A percentile compares a stretch with the other conserved stretches of the same genome.
These are phyloP conservation scores for Toxotes chatareus DNA, from an alignment of 2,113 vertebrate species.

Conservation along the genomic window DNA sequence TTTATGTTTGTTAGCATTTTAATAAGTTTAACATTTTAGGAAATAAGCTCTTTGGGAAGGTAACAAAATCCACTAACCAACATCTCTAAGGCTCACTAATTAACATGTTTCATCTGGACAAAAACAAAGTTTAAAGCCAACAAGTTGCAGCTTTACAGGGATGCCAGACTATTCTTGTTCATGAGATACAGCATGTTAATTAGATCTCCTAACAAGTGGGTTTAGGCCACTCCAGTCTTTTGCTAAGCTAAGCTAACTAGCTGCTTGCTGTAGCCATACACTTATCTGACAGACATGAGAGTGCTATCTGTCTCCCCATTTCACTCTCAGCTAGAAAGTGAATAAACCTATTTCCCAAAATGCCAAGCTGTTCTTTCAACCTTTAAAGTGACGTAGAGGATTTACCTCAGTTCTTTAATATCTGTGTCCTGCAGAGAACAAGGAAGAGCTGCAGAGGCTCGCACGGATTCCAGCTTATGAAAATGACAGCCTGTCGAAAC, in stretches of 20 bases:
- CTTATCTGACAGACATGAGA: not conserved
- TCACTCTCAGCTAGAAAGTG: not conserved
- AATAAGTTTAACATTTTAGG: not conserved
- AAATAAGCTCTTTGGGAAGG: not conserved
- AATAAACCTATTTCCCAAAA: not conserved
- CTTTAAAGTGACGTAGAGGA: not conserved
- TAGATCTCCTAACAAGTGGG: not conserved
- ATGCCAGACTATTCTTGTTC: not conserved
- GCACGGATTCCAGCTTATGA: slow-evolving; percentile 87
- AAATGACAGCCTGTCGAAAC: slow-evolving; percentile 88
- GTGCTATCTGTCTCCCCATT: too few species aligned
- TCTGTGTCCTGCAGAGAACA: slow-evolving; percentile 83
- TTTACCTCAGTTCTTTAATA: not conserved
- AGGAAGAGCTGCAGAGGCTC: slow-evolving; percentile 82
- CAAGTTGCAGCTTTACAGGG: not conserved
- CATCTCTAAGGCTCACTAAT: not conserved
- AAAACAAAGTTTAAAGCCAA: not conserved
- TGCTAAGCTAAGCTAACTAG: not conserved
- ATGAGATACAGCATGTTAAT: not conserved
- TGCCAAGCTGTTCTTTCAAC: not conserved
- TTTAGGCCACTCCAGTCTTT: not conserved
- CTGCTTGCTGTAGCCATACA: not conserved
- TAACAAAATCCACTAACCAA: not conserved
- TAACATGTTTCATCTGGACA: not conserved
- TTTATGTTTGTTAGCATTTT: not conserved